These are phyloP conservation scores for Thamnophis elegans DNA, from an alignment of 2,797 vertebrate genomes.

Conservation along the genomic window DNA sequence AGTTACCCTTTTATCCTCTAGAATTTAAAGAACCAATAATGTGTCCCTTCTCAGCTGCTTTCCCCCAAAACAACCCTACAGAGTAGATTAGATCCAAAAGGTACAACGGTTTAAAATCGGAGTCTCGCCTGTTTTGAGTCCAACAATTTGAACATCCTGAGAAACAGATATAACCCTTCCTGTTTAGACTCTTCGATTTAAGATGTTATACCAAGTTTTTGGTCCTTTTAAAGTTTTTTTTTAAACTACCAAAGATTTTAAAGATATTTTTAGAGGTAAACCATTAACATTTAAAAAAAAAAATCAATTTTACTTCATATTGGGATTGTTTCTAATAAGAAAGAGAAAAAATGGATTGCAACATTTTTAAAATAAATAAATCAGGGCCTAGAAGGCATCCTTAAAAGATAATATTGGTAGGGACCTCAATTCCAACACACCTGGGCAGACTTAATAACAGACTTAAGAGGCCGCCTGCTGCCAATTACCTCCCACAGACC, in stretches of 20 bases:
- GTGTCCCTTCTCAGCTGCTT: background rate
- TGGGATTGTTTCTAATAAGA: background rate
- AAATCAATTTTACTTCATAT: background rate
- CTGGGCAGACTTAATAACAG: too few relatives aligned
- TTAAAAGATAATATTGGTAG: too few relatives aligned
- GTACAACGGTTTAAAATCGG: background rate
- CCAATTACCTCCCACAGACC: too few relatives aligned
- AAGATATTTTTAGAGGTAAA: background rate
- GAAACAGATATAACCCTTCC: background rate
- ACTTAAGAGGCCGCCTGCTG: too few relatives aligned
- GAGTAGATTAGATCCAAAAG: background rate
- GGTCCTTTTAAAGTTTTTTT: background rate
- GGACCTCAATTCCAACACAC: too few relatives aligned
- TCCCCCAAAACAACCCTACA: background rate
- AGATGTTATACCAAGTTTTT: background rate
- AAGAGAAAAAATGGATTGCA: background rate
- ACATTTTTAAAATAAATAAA: background rate
- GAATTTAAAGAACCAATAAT: background rate
- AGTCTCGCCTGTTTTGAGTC: background rate
- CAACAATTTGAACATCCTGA: background rate
- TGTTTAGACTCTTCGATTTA: background rate
- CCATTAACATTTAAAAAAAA: background rate
- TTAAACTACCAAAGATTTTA: background rate
- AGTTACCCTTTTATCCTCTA: background rate
- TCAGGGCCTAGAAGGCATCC: background rate